These are phyloP conservation scores for Serinus canaria DNA, from an alignment of 2,113 vertebrate species.

Conservation along the genomic window DNA sequence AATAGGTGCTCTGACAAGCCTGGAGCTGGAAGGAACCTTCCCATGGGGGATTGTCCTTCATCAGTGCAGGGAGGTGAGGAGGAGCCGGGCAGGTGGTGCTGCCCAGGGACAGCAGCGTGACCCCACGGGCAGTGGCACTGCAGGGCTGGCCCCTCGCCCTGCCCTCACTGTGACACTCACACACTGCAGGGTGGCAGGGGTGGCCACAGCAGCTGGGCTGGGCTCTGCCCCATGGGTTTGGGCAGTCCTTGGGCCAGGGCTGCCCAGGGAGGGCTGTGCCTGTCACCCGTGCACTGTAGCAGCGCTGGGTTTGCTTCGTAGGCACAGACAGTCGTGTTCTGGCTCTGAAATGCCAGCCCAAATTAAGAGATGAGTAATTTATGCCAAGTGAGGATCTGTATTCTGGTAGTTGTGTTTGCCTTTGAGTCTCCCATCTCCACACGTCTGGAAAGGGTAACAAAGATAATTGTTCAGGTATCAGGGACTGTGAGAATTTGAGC, in stretches of 20 bases:
- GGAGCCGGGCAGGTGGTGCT: rapidly evolving
- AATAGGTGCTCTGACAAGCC: neutral
- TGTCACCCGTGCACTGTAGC: rapidly evolving
- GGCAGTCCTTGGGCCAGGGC: neutral
- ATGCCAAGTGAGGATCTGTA: neutral
- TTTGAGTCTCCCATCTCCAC: neutral
- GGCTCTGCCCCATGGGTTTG: rapidly evolving
- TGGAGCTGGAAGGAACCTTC: neutral
- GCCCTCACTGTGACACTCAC: neutral
- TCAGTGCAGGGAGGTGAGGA: neutral
- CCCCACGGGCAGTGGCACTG: rapidly evolving
- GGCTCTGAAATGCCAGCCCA: neutral
- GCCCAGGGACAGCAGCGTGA: neutral
- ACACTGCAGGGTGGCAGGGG: neutral
- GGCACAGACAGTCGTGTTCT: neutral
- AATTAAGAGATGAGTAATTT: neutral
- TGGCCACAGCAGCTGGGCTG: too few relatives aligned
- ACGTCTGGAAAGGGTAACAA: neutral
- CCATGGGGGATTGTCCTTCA: neutral
- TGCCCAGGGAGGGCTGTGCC: rapidly evolving
- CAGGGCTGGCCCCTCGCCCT: neutral
- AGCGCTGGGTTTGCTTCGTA: rapidly evolving
- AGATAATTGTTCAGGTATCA: neutral
- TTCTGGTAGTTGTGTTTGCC: neutral
- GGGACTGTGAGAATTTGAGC: neutral